These are phyloP conservation scores for Nycticebus coucang DNA, from an alignment of 2,113 vertebrate genomes.

Conservation along the genomic window DNA sequence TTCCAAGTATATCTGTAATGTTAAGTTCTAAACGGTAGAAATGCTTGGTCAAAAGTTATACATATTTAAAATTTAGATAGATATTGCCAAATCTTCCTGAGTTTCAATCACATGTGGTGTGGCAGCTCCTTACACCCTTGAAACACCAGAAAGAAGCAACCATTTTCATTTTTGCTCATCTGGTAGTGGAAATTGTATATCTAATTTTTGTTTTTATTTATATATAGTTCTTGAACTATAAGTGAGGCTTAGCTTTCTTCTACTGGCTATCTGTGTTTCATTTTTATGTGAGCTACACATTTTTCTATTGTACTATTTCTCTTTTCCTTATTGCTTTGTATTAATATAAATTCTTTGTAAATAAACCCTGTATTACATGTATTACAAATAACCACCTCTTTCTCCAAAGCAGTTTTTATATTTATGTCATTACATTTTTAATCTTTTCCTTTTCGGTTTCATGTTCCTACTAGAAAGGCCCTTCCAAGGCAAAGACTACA, in stretches of 20 bases:
- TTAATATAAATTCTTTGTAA: neutral
- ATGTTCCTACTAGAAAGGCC: neutral
- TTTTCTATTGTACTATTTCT: constrained; percentile 27
- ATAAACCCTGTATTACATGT: neutral
- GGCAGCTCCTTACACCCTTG: neutral
- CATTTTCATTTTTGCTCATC: neutral
- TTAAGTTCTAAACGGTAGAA: neutral
- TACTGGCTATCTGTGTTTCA: neutral
- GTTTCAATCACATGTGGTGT: neutral
- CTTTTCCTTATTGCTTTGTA: neutral
- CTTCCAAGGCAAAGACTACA: neutral
- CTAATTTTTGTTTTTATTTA: neutral
- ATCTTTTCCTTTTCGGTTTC: neutral
- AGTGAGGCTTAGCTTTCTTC: neutral
- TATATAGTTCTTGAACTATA: neutral
- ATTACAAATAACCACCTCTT: constrained; percentile 6
- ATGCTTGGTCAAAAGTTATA: neutral
- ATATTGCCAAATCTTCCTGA: neutral
- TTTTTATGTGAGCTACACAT: neutral
- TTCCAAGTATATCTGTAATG: constrained; percentile 12
- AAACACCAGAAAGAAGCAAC: neutral
- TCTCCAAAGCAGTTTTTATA: neutral
- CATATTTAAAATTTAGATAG: neutral
- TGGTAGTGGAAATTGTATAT: neutral
- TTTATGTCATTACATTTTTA: neutral